Percentiles rank a stretch among this genome's conserved stretches.
These are phyloP conservation scores for Orius laevigatus DNA, from an alignment of 1,140 invertebrate species.

Conservation along the genomic window DNA sequence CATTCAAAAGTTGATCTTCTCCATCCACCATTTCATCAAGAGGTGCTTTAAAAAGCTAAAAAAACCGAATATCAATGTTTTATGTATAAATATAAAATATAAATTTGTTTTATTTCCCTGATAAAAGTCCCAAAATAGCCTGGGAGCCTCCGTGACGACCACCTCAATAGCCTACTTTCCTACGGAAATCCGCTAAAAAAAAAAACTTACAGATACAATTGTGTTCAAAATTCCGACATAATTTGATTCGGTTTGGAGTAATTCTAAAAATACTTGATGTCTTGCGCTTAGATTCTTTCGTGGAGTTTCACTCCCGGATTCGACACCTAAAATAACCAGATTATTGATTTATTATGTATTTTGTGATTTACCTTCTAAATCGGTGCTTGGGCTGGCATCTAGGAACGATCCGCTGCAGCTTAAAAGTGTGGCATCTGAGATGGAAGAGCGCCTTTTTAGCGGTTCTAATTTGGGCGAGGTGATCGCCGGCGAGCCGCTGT, in stretches of 20 bases:
- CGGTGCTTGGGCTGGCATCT: constrained; percentile 47
- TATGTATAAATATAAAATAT: too few species aligned
- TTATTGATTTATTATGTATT: not conserved
- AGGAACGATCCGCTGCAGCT: constrained; percentile 73
- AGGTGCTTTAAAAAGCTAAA: constrained; percentile 73
- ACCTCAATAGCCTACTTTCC: too few species aligned
- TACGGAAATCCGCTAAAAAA: too few species aligned
- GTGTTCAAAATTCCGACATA: constrained; percentile 90
- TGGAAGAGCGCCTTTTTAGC: constrained; percentile 61
- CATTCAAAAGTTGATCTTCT: constrained; percentile 62
- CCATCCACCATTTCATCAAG: constrained; percentile 69
- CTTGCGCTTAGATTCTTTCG: constrained; percentile 54
- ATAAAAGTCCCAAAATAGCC: too few species aligned
- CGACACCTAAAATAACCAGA: constrained; percentile 24
- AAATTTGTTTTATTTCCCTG: constrained; percentile 3
- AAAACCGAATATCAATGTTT: constrained; percentile 16
- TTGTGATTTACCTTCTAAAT: constrained; percentile 32
- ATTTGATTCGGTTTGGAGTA: constrained; percentile 91
- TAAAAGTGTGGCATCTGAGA: constrained; percentile 64
- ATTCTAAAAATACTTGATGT: constrained; percentile 79
- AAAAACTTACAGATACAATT: constrained; percentile 65
- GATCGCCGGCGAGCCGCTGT: constrained; percentile 29
- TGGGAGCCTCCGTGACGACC: too few species aligned
- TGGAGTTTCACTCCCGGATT: constrained; percentile 30
- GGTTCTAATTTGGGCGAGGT: constrained; percentile 27